Conservation (phyloP, 2,888 invertebrate species). For the Allygus modestus region DNA sequence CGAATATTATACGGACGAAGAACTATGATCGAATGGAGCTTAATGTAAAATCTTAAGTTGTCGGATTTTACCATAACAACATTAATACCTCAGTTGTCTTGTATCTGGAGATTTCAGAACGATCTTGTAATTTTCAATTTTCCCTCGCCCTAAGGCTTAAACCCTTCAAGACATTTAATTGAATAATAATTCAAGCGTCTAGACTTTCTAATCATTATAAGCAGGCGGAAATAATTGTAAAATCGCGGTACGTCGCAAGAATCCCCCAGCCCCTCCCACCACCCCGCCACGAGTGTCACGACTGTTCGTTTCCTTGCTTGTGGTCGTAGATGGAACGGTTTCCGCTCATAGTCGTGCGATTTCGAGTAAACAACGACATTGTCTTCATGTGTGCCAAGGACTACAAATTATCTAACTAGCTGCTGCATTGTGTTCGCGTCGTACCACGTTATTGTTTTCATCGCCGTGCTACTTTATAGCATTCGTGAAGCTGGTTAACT, state of each 20-base stretch:
- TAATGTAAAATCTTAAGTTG: too few species aligned
- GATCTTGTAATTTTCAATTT: background rate
- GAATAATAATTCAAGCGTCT: slow-evolving; percentile 26
- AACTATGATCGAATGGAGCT: too few species aligned
- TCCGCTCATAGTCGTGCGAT: slow-evolving; percentile 29
- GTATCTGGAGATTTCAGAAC: too few species aligned
- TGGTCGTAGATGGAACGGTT: background rate
- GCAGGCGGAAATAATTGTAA: slow-evolving; percentile 43
- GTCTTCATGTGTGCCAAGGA: slow-evolving; percentile 31
- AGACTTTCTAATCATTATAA: slow-evolving; percentile 29
- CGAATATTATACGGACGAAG: too few species aligned
- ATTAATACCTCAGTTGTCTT: too few species aligned
- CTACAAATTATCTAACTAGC: slow-evolving; percentile 12
- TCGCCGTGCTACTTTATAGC: too few species aligned
- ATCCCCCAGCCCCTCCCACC: background rate
- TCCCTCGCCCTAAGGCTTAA: background rate
- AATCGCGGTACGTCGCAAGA: slow-evolving; percentile 18
- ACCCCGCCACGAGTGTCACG: background rate
- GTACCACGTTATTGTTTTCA: background rate
- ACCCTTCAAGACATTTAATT: slow-evolving; percentile 26
- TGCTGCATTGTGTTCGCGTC: slow-evolving; percentile 9
- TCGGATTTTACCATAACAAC: too few species aligned
- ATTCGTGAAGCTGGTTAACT: too few species aligned
- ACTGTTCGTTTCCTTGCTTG: background rate
- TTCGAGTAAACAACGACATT: slow-evolving; percentile 11